These are phyloP conservation scores for Ptychodera flava DNA, from an alignment of 35 echinoderm and acorn worm genomes.

Conservation along the genomic window DNA sequence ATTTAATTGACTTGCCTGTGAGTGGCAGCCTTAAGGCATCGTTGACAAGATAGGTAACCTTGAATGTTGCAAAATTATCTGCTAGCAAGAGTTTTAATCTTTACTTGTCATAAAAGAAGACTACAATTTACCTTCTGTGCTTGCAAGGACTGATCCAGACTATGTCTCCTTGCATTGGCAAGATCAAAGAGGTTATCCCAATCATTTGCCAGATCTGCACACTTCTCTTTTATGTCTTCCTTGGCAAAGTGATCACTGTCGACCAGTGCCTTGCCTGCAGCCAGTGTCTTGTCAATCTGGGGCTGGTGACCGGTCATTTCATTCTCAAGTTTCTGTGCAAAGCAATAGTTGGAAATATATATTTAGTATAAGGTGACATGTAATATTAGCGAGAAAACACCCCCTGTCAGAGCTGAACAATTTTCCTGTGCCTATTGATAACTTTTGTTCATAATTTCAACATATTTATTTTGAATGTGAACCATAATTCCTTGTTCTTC, in stretches of 20 bases:
- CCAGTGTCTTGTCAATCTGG: conserved; percentile 50
- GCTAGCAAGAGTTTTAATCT: neutral
- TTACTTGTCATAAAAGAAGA: too few species aligned
- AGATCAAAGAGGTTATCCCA: conserved; percentile 65
- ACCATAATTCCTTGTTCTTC: too few species aligned
- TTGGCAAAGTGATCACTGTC: conserved; percentile 47
- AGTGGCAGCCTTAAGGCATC: too few species aligned
- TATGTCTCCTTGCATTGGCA: conserved; percentile 39
- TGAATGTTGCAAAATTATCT: neutral
- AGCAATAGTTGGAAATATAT: too few species aligned
- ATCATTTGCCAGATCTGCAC: conserved; percentile 43
- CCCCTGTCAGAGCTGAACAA: too few species aligned
- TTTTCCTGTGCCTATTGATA: too few species aligned
- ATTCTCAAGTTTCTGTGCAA: conserved; percentile 59
- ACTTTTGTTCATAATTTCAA: too few species aligned
- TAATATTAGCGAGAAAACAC: too few species aligned
- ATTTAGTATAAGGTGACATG: too few species aligned
- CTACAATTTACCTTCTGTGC: conserved; percentile 50
- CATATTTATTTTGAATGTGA: too few species aligned
- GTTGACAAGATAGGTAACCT: too few species aligned
- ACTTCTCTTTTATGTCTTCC: conserved; percentile 38
- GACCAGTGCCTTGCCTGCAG: conserved; percentile 45
- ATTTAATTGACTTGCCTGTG: too few species aligned
- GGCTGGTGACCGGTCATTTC: conserved; percentile 73
- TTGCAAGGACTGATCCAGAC: conserved; percentile 57